Conservation (phyloP, 1,140 invertebrate species). For the Zaprionus ornatus region DNA sequence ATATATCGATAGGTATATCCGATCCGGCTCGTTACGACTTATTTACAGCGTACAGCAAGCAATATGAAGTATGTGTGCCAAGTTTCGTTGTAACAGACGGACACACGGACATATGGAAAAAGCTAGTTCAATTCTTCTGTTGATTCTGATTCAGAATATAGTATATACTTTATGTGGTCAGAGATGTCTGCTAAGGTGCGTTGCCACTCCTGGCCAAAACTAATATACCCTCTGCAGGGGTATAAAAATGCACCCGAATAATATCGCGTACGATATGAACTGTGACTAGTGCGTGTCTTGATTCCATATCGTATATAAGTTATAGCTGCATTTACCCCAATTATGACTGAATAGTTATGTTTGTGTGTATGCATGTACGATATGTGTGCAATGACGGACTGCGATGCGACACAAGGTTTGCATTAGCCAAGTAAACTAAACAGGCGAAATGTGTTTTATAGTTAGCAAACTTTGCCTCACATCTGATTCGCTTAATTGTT, state of each 20-base stretch:
- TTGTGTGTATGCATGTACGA: background rate
- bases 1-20: no score
- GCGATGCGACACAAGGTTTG: background rate
- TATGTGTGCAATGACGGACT: background rate
- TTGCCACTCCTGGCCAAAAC: no score
- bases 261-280: background rate
- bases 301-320: background rate
- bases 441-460: conserved; percentile 17
- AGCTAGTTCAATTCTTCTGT: no score
- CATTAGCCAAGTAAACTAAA: conserved; percentile 5
- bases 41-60: no score
- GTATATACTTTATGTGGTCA: no score
- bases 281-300: background rate
- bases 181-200: no score
- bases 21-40: no score
- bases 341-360: background rate
- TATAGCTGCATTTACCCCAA: background rate
- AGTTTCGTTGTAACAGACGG: no score
- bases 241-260: background rate
- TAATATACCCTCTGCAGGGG: no score
- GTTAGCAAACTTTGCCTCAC: conserved; percentile 6
- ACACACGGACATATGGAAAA: no score
- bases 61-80: no score
- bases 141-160: no score
- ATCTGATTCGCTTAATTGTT: conserved; percentile 33